Evolutionary conservation across 2,888 invertebrate genomes (phyloP), one percentile per base, ranked within the genome.

Genomic region (Cecidostiba fungosa): DNA sequence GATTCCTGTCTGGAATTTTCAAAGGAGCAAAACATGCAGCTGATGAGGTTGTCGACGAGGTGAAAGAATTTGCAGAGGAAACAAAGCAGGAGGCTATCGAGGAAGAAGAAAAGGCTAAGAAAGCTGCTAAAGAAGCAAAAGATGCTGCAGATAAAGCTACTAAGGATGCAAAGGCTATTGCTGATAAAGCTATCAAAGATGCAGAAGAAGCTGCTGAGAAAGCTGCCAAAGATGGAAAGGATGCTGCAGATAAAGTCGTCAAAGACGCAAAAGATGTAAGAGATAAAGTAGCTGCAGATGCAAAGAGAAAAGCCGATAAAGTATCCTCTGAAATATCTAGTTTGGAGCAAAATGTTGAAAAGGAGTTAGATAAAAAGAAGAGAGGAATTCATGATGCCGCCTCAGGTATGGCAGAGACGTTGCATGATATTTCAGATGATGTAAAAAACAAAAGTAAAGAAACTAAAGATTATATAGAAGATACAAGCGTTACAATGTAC

Each of bases 401-500:
- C 14, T 16, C 47, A 47, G 4, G 3, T 47, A 16, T 47, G 0
- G 16, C 47, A 16, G 47, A 47, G 14, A 47, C 6, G 0, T 12
- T 47, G 3, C 3, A 47, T 12, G 47, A 47, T 16, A 16, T 16
- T 16, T 12, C 47, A 16, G 54, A 74, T 39, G 88, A 89, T 23
- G 77, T 87, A 14, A 88, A 89, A 50, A 87, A 89, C 66, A 87
- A 86, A 59, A 84, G 86, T 5, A 81, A 84, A 19, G 89, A 39
- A 86, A 84, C 43, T 77, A 84, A n/a, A 87, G 87, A 80, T 54
- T 26, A 4, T 66, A 23, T 83, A 29, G 77, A 86, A 87, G 94
- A 94, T 88, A 94, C 94, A 90, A 94, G 94, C 10, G 94, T 93
- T 81, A 94, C 94, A 39, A 69, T 94, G 19, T 59, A 76, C 0